Base-by-base conservation (phyloP, 2,797 vertebrate species). In the Echeneis naucrates region DNA sequence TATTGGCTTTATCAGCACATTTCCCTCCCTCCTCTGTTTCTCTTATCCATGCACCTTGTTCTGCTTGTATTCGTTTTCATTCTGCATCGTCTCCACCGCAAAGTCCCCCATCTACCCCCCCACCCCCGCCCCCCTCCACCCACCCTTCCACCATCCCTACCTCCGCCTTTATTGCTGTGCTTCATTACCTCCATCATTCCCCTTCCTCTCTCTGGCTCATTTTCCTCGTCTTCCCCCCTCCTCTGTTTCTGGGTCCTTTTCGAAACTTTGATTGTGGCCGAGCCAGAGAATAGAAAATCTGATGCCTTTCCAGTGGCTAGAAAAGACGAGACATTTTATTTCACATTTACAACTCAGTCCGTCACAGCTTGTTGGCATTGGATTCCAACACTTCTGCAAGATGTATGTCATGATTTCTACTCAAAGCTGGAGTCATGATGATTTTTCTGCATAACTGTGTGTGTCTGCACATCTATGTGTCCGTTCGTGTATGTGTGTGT, bases 1-100 rank as follows among this genome's bases (percentile, higher is more conserved):
- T 47, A 37, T 74, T 66, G 73, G 83, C 91, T 62, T 69, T 44
- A 73, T 92, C 91, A 90, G 91, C 90, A 89, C 80, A 73, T 84
- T 75, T 37, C 24, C 57, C 60, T 50, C 72, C 66, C 27, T 62
- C 44, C 33, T 64, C 42, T 56, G 21, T 71, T 53, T 77, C 72
- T 67, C 35, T 82, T 58, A 42, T 48, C 60, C 77, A 38, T 74
- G 63, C 63, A 30, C 69, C 63, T 51, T 32, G 12, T 17, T 68
- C 50, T 64, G 60, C 30, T 23, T 37, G 45, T 44, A 30, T 58
- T 59, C 14, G 61, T 60, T 54, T 69, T 58, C 67, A 45, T 42
- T 69, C 76, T 61, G 67, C 70, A 40, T 75, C 55, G 19, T 42
- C 26, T 75, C 52, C 1, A 0, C 71, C 47, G 70, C 65, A 68